Conservation (phyloP, 2,113 vertebrate species). For the Poecile atricapillus region DNA sequence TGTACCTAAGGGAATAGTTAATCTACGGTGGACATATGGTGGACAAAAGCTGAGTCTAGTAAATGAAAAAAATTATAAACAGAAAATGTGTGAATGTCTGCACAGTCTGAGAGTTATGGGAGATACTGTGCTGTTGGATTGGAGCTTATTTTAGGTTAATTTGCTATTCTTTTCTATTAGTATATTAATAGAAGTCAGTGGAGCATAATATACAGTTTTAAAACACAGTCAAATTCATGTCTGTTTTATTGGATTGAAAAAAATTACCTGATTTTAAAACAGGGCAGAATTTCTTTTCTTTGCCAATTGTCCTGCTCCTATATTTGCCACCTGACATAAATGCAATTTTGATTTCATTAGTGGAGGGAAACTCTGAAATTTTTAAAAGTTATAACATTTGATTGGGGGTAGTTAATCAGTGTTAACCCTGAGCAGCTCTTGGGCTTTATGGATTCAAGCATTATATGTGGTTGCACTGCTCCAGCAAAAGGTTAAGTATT, state of each 20-base stretch:
- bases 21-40: slow-evolving; percentile 91
- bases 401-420: slow-evolving; percentile 71
- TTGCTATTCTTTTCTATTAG: slow-evolving; percentile 39
- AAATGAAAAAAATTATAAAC: slow-evolving; percentile 85
- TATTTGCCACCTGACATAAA: slow-evolving; percentile 6
- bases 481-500: slow-evolving; percentile 87
- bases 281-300: background rate
- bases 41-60: slow-evolving; percentile 89
- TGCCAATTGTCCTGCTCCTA: background rate
- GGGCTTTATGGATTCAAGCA: slow-evolving; percentile 72
- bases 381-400: slow-evolving; percentile 54
- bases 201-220: background rate
- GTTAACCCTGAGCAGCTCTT: slow-evolving; percentile 75
- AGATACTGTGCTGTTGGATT: slow-evolving; percentile 32
- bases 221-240: background rate
- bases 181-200: background rate
- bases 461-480: slow-evolving; percentile 78
- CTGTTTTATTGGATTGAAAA: background rate
- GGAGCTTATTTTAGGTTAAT: slow-evolving; percentile 37
- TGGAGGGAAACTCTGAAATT: slow-evolving; percentile 33
- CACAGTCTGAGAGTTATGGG: slow-evolving; percentile 67
- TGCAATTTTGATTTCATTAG: slow-evolving; percentile 28
- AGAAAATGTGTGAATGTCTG: slow-evolving; percentile 82
- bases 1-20: slow-evolving; percentile 88
- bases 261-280: background rate